A percentile compares a stretch with the other conserved stretches of the same genome.
phyloP scores from a whole-genome alignment of 2,113 vertebrate genomes.

The Leptocoma aspasia region DNA sequence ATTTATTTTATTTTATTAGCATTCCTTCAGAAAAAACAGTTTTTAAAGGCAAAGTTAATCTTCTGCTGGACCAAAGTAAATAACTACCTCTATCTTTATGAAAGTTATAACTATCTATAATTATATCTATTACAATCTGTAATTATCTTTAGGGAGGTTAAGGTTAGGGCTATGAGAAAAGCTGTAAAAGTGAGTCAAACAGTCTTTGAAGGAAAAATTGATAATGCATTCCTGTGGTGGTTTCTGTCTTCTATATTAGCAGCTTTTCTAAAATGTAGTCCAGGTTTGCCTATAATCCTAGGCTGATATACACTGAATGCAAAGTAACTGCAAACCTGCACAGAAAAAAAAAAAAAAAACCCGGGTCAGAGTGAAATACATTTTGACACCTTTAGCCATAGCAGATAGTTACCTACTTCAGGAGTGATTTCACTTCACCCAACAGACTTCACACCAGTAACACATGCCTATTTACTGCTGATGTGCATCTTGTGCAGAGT shows the following conservation, averaged over 20 bases:
- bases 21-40: not conserved
- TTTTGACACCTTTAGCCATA: not conserved
- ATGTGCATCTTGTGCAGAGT: not conserved
- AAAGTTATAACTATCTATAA: not conserved
- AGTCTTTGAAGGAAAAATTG: not conserved
- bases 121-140: not conserved
- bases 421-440: not conserved
- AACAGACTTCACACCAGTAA: not conserved
- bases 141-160: not conserved
- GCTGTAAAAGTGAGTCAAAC: not conserved
- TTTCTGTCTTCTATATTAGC: not conserved
- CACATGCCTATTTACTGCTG: not conserved
- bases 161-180: not conserved
- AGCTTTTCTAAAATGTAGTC: not conserved
- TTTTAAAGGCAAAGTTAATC: not conserved
- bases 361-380: accelerated
- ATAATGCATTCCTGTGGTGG: not conserved
- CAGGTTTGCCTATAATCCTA: not conserved
- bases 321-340: not conserved
- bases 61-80: not conserved
- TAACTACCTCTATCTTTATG: not conserved
- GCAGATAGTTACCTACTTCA: not conserved
- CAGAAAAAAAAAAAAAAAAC: not conserved
- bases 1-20: not conserved
- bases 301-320: not conserved